Percentiles rank a stretch among this genome's conserved stretches.
Evolutionary conservation across 2,797 vertebrate genomes (phyloP).

Genomic region (Peromyscus aztecus): DNA sequence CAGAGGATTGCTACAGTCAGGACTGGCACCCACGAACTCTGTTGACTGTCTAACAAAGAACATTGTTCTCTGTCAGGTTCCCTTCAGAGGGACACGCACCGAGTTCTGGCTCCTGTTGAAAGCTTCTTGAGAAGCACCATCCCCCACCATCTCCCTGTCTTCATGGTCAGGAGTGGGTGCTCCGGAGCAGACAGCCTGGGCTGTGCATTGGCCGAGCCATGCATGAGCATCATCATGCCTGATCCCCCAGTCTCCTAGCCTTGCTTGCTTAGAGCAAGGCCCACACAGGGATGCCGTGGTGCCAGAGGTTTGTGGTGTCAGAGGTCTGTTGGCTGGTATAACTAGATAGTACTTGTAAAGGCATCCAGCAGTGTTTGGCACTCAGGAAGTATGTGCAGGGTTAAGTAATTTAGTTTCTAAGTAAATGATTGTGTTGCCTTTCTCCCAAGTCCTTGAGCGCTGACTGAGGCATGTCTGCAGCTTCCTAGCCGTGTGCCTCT

Average conservation of each 20-base stretch:
- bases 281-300: too few species aligned
- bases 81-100: background rate
- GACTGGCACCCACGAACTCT: background rate
- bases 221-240: rapidly evolving
- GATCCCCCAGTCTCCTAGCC: rapidly evolving
- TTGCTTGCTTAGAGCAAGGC: background rate
- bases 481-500: background rate
- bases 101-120: background rate
- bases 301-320: background rate
- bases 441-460: background rate
- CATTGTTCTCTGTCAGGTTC: background rate
- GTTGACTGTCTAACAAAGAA: background rate
- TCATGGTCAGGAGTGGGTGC: background rate
- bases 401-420: background rate
- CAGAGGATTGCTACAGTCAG: background rate
- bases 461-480: background rate
- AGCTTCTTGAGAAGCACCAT: background rate
- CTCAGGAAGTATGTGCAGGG: background rate
- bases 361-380: too few species aligned
- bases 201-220: rapidly evolving
- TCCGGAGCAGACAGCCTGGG: background rate
- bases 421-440: background rate
- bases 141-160: background rate
- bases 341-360: background rate
- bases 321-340: background rate